These are phyloP conservation scores for Drosophila ficusphila DNA, from an alignment of 1,140 invertebrate species.

Conservation along the genomic window DNA sequence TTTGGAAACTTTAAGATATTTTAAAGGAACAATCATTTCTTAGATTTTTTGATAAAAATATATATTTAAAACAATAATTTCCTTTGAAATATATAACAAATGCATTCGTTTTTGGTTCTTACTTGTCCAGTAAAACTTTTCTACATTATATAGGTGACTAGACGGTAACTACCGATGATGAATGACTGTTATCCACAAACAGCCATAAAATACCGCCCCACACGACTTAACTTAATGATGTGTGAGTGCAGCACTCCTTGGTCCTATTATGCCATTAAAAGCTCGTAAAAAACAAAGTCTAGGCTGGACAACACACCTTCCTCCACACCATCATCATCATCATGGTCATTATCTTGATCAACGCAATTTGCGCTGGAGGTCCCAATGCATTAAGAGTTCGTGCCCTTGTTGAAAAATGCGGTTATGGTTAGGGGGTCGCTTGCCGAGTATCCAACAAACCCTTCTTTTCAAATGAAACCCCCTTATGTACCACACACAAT, in stretches of 20 bases:
- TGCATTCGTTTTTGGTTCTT: too few species aligned
- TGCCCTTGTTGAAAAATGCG: slow-evolving; percentile 64
- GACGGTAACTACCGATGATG: slow-evolving; percentile 13
- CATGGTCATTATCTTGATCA: slow-evolving; percentile 47
- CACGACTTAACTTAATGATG: slow-evolving; percentile 16
- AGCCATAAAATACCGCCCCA: slow-evolving; percentile 6
- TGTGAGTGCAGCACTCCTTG: slow-evolving; percentile 38
- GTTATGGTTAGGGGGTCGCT: slow-evolving; percentile 48
- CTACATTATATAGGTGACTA: slow-evolving; percentile 2
- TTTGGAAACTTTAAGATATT: not conserved
- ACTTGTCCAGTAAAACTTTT: not conserved
- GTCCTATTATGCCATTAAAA: slow-evolving; percentile 43
- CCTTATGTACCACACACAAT: slow-evolving; percentile 18
- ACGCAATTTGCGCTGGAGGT: slow-evolving; percentile 26
- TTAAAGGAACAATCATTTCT: too few species aligned
- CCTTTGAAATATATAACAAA: not conserved
- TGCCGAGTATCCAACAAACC: not conserved
- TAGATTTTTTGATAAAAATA: too few species aligned
- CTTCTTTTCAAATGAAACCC: slow-evolving; percentile 1
- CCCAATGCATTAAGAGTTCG: slow-evolving; percentile 61
- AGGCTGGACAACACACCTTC: slow-evolving; percentile 49
- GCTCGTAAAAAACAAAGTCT: slow-evolving; percentile 36
- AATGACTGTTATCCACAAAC: slow-evolving; percentile 7
- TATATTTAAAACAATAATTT: not conserved
- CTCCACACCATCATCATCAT: slow-evolving; percentile 21